phyloP scores from a whole-genome alignment of 2,797 vertebrate genomes.

The Uromys caudimaculatus region DNA sequence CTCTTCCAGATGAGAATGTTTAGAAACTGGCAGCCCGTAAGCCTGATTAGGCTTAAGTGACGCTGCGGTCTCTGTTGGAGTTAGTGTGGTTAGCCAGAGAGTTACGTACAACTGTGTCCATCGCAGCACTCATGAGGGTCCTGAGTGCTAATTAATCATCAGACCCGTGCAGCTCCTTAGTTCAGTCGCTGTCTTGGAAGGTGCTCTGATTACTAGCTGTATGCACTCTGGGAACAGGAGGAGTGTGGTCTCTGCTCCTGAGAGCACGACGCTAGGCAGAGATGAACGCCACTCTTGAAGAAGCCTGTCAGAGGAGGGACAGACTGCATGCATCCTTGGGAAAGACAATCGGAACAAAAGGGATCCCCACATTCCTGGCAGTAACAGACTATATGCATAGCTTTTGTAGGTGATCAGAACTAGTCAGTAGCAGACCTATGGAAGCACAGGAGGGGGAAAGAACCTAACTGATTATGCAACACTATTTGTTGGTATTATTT shows the following conservation, averaged over 20 bases:
- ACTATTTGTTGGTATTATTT: not conserved
- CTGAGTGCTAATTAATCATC: not conserved
- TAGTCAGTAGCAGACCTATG: not conserved
- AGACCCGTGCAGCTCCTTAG: not conserved
- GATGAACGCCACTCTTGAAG: not conserved
- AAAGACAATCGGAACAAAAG: not conserved
- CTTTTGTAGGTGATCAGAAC: not conserved
- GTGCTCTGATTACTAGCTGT: not conserved
- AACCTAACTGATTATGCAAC: not conserved
- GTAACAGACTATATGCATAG: not conserved
- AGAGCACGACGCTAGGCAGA: accelerated
- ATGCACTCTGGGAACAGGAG: not conserved
- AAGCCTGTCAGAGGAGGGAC: not conserved
- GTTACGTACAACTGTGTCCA: not conserved
- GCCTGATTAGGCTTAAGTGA: not conserved
- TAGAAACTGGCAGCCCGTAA: not conserved
- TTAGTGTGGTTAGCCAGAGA: not conserved
- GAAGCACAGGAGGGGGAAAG: not conserved
- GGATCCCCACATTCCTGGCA: not conserved
- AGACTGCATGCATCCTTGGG: accelerated
- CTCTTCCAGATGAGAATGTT: not conserved
- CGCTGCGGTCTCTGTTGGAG: not conserved
- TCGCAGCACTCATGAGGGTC: not conserved
- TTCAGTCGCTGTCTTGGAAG: not conserved
- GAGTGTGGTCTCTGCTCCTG: not conserved